Evolutionary conservation across 2,888 invertebrate species (phyloP), one percentile per base, ranked within the genome.

Genomic region (Tenthredo amoena): DNA sequence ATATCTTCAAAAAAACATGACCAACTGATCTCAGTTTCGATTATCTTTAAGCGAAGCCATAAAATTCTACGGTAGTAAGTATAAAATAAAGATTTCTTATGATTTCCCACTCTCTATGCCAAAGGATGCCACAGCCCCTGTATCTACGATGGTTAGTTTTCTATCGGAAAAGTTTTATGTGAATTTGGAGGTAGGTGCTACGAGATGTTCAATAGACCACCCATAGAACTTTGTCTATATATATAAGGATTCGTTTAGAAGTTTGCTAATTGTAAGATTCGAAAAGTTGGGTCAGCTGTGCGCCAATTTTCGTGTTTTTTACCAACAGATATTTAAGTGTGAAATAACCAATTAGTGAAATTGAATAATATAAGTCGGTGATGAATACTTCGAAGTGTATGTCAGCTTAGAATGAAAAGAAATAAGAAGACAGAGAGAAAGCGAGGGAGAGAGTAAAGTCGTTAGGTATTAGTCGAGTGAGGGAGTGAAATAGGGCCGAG

Each of bases 381-480:
- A 31, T 31, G 72, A 72, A 21, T n/a, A 72, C 21, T 40, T 72
- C 9, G 3, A 72, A 72, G n/a, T 21, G 18, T n/a, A 18, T 72
- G n/a, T 40, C 7, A 72, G 72, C 10, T 18, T 7, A 12, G n/a
- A 72, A 72, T 40, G 72, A 12, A 5, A 31, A 72, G n/a, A 9
- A 40, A 74, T 7, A 34, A 62, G 5, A 21, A 62, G 40, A 18
- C 15, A 37, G n/a, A 71, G 3, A 26, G 47, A 21, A 18, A 50
- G 7, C 7, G 10, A 21, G 4, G 55, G 31, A 77, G 18, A 18
- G 15, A 50, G 50, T 74, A 43, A 74, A 74, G 26, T 43, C 40
- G 74, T 74, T 74, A 43, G n/a, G 40, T 74, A 74, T 43, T 74
- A 74, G 40, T 34, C 68, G 34, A 68, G 43, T 5, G 31, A 50